Conservation (phyloP, 2,113 vertebrate genomes). For the Antigone vipio region DNA sequence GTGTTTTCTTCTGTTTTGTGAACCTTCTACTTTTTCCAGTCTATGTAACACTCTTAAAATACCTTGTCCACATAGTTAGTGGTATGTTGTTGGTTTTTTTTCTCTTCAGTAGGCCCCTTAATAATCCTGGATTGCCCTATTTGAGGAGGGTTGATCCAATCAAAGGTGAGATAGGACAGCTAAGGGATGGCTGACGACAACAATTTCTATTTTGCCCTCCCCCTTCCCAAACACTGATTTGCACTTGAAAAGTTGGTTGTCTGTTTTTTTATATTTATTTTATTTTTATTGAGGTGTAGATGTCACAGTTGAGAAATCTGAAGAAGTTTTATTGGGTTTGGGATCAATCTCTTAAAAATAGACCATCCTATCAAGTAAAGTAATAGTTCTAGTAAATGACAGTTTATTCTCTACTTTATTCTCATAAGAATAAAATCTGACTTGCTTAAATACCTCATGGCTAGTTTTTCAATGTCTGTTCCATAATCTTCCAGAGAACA, state of each 20-base stretch:
- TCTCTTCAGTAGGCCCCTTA: not conserved
- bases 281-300: no score
- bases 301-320: not conserved
- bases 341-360: not conserved
- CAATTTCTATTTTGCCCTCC: not conserved
- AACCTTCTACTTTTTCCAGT: not conserved
- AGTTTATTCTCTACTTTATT: not conserved
- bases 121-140: slow-evolving; percentile 61
- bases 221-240: not conserved
- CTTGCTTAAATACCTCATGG: not conserved
- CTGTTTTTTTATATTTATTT: not conserved
- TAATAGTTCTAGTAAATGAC: not conserved
- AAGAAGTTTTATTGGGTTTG: not conserved
- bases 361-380: not conserved
- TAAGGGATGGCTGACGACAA: not conserved
- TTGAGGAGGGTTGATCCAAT: slow-evolving; percentile 25
- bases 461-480: not conserved
- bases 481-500: not conserved
- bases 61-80: not conserved
- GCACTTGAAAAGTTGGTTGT: not conserved
- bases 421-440: not conserved
- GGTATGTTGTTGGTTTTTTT: not conserved
- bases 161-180: slow-evolving; percentile 1
- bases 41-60: not conserved
- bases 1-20: not conserved